Percentiles rank a stretch among this genome's conserved stretches.
These are phyloP conservation scores for Cylindroiulus punctatus DNA, from an alignment of 2,888 invertebrate genomes.

Conservation along the genomic window DNA sequence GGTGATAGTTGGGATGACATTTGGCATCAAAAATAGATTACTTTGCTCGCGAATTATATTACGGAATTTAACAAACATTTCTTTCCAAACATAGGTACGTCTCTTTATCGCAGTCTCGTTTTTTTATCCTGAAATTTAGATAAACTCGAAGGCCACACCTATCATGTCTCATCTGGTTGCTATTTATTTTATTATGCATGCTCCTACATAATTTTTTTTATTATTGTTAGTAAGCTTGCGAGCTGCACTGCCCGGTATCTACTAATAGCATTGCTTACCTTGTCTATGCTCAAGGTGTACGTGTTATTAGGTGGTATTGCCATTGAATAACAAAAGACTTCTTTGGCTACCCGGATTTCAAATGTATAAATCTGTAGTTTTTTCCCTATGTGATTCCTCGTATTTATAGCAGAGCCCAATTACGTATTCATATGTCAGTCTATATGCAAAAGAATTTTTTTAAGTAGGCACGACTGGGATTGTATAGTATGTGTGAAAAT, in stretches of 20 bases:
- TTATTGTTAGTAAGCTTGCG: too few species aligned
- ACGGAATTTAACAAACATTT: not conserved
- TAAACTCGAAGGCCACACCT: not conserved
- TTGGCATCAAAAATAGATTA: not conserved
- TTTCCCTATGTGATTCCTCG: not conserved
- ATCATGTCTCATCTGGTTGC: not conserved
- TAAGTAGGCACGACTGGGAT: not conserved
- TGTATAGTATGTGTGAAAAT: not conserved
- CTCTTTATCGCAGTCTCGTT: not conserved
- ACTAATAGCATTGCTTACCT: not conserved
- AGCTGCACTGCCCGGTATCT: not conserved
- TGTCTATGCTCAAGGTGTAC: not conserved
- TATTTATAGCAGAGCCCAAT: not conserved
- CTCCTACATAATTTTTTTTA: not conserved
- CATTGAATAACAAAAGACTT: not conserved
- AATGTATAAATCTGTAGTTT: not conserved
- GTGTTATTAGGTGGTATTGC: not conserved
- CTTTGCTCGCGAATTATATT: not conserved
- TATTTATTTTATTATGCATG: not conserved
- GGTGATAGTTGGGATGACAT: not conserved
- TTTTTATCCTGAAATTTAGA: not conserved
- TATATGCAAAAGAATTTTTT: not conserved
- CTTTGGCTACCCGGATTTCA: not conserved
- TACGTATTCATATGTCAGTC: not conserved
- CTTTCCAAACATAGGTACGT: conserved; percentile 6